Evolutionary conservation across 2,113 vertebrate species (phyloP).

Genomic region (Microtus richardsoni): DNA sequence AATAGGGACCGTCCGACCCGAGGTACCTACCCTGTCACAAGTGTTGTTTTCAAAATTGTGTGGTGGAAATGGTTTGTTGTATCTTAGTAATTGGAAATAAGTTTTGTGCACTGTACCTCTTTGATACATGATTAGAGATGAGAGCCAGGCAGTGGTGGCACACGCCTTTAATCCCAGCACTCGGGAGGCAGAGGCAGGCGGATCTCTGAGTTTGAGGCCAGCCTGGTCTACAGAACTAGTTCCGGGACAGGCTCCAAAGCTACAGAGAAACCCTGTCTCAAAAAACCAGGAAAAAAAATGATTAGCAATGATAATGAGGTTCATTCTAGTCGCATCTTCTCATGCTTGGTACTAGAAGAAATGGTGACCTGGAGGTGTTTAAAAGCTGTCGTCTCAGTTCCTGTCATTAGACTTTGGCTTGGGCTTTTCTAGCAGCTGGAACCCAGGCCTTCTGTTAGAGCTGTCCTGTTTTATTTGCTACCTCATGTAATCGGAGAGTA

Average conservation of each 20-base stretch:
- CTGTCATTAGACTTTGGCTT: not conserved
- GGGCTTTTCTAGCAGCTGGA: not conserved
- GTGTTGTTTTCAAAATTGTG: not conserved
- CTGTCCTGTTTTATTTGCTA: not conserved
- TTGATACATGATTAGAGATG: not conserved
- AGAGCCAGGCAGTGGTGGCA: too few relatives aligned
- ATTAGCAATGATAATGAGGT: not conserved
- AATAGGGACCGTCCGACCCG: conserved; percentile 94
- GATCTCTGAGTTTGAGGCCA: too few relatives aligned
- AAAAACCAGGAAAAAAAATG: not conserved
- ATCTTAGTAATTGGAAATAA: not conserved
- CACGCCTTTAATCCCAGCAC: too few relatives aligned
- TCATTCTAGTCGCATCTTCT: not conserved
- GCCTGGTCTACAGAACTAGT: too few relatives aligned
- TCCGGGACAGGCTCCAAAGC: too few relatives aligned
- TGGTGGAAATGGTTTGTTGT: not conserved
- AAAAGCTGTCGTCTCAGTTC: not conserved
- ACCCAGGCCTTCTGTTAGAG: not conserved
- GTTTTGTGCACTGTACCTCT: not conserved
- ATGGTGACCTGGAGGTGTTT: not conserved
- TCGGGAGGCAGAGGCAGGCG: too few relatives aligned
- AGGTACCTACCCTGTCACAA: conserved; percentile 85
- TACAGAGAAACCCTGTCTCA: too few relatives aligned
- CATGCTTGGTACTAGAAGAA: not conserved
- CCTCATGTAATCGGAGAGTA: not conserved